phyloP scores from a whole-genome alignment of 2,888 invertebrate species.

The Bugulina stolonifera region DNA sequence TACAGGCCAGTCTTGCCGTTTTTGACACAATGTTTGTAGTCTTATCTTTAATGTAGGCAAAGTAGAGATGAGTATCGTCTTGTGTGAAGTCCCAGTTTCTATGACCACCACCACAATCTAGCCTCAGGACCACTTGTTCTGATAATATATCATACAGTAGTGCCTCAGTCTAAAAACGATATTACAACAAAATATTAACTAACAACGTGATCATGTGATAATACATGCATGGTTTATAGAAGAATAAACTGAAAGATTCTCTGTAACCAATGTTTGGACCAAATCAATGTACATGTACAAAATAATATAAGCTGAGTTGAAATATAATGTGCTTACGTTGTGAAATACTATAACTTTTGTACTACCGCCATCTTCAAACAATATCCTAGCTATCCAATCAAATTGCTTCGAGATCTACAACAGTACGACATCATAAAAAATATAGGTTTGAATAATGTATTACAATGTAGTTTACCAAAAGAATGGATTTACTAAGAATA shows the following conservation, averaged over 20 bases:
- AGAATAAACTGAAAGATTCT: no score
- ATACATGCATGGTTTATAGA: no score
- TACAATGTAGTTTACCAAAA: no score
- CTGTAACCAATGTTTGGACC: no score
- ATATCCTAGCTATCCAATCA: conserved; percentile 1
- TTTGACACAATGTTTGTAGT: background rate
- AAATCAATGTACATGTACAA: no score
- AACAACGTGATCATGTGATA: no score
- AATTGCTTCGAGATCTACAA: conserved; percentile 7
- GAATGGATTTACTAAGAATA: no score
- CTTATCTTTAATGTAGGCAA: background rate
- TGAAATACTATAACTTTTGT: background rate
- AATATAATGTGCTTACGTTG: no score
- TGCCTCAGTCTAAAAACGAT: conserved; percentile 13
- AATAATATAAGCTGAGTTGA: no score
- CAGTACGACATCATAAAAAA: no score
- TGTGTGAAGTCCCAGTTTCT: conserved; percentile 20
- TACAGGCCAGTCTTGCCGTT: background rate
- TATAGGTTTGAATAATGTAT: no score
- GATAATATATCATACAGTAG: background rate
- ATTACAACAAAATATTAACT: no score
- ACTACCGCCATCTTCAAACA: background rate
- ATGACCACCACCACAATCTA: conserved; percentile 17
- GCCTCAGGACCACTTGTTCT: background rate
- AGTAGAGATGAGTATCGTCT: background rate